Conservation (phyloP, 2,797 vertebrate genomes). For the Eulemur albifrons region DNA sequence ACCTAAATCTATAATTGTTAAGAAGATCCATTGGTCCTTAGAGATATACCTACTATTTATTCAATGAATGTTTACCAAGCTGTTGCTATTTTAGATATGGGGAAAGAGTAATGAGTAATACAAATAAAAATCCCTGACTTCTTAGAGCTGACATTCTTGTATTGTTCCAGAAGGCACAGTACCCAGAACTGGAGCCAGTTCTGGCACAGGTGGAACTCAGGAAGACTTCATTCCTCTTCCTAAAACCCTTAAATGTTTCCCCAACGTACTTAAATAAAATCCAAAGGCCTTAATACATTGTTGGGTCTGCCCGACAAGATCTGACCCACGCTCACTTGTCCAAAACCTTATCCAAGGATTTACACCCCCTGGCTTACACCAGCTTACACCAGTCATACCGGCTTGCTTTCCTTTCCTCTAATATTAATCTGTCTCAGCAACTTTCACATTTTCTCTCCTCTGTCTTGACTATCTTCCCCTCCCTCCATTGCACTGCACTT, state of each 20-base stretch:
- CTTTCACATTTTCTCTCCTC: background rate
- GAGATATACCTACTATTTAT: background rate
- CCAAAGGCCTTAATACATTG: background rate
- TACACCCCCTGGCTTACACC: background rate
- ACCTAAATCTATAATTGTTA: background rate
- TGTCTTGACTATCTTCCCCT: background rate
- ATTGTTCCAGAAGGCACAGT: background rate
- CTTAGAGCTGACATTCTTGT: constrained; percentile 36
- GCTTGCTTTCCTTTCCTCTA: background rate
- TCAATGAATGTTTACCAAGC: background rate
- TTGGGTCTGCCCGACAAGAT: background rate
- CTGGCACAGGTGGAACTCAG: background rate
- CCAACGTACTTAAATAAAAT: background rate
- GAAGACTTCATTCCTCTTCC: constrained; percentile 12
- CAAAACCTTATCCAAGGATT: background rate
- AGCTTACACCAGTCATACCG: background rate
- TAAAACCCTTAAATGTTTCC: constrained; percentile 11
- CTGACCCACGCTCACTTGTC: background rate
- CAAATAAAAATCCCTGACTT: background rate
- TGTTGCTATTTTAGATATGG: background rate
- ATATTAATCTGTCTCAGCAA: background rate
- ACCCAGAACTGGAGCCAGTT: background rate
- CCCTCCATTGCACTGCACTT: background rate
- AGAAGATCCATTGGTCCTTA: background rate
- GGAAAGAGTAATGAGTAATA: background rate